Evolutionary conservation across 2,113 vertebrate species (phyloP).

Genomic region (Poeciliopsis occidentalis): DNA sequence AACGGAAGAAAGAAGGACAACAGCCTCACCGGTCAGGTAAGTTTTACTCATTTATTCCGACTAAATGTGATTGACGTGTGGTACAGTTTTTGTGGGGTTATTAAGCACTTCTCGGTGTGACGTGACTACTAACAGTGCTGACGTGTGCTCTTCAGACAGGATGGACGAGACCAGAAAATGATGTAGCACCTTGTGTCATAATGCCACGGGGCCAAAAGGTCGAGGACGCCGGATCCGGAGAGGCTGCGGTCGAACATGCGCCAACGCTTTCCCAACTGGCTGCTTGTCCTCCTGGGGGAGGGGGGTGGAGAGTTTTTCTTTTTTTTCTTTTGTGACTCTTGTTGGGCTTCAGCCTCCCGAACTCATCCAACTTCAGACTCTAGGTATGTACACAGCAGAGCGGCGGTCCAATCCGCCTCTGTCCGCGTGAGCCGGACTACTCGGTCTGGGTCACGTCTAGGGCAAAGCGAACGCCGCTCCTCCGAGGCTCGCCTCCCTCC

Average conservation of each 20-base stretch:
- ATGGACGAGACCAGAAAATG: slow-evolving; percentile 53
- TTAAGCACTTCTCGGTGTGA: slow-evolving; percentile 76
- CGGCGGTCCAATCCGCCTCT: slow-evolving; percentile 10
- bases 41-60: slow-evolving; percentile 76
- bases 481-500: slow-evolving; percentile 71
- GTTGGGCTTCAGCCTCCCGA: slow-evolving; percentile 21
- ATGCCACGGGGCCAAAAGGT: slow-evolving; percentile 50
- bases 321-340: not conserved
- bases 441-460: slow-evolving; percentile 73
- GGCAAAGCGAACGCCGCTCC: slow-evolving; percentile 79
- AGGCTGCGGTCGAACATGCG: slow-evolving; percentile 65
- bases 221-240: slow-evolving; percentile 16
- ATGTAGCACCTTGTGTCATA: slow-evolving; percentile 79
- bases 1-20: not conserved
- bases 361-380: slow-evolving; percentile 50
- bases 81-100: slow-evolving; percentile 48
- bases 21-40: slow-evolving; percentile 32
- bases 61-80: slow-evolving; percentile 64
- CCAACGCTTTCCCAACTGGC: slow-evolving; percentile 36
- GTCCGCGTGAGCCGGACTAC: slow-evolving; percentile 36
- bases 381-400: slow-evolving; percentile 68
- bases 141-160: slow-evolving; percentile 46
- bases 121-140: slow-evolving; percentile 49
- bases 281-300: not conserved
- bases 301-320: not conserved